phyloP scores from a whole-genome alignment of 2,113 vertebrate genomes.

The Cyphomyrus plagiostoma region DNA sequence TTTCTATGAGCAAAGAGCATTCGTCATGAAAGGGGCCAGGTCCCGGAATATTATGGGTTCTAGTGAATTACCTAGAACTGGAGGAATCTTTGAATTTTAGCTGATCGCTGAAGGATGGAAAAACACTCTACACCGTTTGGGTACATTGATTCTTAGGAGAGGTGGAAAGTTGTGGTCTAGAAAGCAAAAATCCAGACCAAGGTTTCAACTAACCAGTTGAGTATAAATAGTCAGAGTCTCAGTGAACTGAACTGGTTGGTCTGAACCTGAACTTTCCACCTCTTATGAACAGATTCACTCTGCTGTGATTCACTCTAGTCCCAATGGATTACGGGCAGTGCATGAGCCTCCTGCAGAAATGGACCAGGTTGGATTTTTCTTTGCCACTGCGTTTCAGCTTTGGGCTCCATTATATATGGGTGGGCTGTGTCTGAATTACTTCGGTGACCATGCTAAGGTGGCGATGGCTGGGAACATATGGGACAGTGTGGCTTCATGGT shows the following conservation, averaged over 20 bases:
- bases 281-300: neutral
- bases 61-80: neutral
- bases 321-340: too few relatives aligned
- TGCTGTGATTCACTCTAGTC: too few relatives aligned
- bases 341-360: neutral
- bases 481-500: neutral
- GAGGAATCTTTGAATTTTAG: slow-evolving; percentile 17
- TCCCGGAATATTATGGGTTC: neutral
- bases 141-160: neutral
- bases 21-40: neutral
- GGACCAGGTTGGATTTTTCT: neutral
- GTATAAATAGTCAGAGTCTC: neutral
- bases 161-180: neutral
- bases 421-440: neutral
- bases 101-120: neutral
- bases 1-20: neutral
- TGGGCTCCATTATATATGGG: neutral
- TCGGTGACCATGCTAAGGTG: neutral
- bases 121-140: neutral
- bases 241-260: neutral
- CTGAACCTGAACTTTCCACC: neutral
- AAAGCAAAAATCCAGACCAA: neutral
- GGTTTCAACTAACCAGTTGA: neutral
- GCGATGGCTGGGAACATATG: neutral
- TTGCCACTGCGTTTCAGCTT: neutral